phyloP scores from a whole-genome alignment of 2,797 vertebrate genomes.

The Sebastes wilsoni region DNA sequence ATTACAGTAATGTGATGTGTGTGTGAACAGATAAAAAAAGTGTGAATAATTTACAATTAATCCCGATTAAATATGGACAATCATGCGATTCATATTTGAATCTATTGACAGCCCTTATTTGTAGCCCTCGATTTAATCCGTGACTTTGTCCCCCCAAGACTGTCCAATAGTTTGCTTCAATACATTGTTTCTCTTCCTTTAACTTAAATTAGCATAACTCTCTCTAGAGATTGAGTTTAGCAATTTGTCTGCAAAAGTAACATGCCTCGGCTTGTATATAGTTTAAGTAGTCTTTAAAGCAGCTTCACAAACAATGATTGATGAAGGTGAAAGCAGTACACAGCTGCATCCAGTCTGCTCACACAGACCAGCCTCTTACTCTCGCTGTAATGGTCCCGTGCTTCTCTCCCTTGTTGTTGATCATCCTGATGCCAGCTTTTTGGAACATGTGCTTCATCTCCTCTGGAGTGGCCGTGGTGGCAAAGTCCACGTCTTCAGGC shows the following conservation, averaged over 20 bases:
- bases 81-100: too few relatives aligned
- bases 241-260: background rate
- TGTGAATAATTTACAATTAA: too few relatives aligned
- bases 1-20: too few relatives aligned
- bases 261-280: fast-evolving
- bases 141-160: too few relatives aligned
- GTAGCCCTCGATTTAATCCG: too few relatives aligned
- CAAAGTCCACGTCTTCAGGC: constrained; percentile 95
- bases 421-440: constrained; percentile 89
- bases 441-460: constrained; percentile 96
- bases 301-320: background rate
- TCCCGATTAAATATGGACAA: too few relatives aligned
- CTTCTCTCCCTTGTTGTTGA: constrained; percentile 96
- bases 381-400: constrained; percentile 96
- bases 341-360: background rate
- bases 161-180: too few relatives aligned
- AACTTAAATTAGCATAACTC: background rate
- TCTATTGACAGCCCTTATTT: too few relatives aligned
- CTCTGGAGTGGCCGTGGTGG: constrained; percentile 93
- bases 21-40: too few relatives aligned
- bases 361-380: constrained; percentile 75
- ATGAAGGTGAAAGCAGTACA: background rate
- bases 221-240: background rate
- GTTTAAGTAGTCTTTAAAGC: background rate
- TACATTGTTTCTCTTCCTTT: too few relatives aligned